Conservation (phyloP, 1,140 invertebrate genomes). For the Lepidurus arcticus region DNA sequence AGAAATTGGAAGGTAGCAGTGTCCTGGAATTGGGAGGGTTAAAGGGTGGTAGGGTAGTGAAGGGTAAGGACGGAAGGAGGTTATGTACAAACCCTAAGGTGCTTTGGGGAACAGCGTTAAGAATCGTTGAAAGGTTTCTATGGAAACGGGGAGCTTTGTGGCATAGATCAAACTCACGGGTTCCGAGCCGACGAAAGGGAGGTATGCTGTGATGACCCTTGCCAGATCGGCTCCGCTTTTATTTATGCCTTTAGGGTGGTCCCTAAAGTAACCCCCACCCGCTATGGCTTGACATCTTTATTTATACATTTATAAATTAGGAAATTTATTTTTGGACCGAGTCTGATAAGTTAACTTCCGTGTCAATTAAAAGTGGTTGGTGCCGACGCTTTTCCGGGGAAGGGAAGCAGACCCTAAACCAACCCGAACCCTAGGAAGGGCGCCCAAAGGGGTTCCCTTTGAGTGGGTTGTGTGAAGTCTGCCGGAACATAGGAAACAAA, state of each 20-base stretch:
- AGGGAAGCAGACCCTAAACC: no score
- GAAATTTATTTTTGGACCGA: no score
- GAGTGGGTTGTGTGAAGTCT: no score
- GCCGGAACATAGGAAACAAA: no score
- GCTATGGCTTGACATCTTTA: neutral
- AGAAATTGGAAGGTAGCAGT: neutral
- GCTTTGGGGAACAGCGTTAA: neutral
- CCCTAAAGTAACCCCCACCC: neutral
- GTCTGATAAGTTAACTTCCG: no score
- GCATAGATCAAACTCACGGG: neutral
- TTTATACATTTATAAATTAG: no score
- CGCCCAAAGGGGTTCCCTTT: no score
- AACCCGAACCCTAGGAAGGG: no score
- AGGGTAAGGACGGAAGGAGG: neutral
- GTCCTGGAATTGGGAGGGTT: neutral
- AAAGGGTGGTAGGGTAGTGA: neutral
- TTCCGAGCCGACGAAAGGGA: neutral
- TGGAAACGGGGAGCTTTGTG: slow-evolving; percentile 7
- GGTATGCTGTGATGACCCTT: neutral
- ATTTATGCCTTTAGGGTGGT: neutral
- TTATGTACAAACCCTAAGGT: neutral
- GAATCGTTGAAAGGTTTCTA: neutral
- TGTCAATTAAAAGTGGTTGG: no score
- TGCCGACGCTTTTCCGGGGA: no score
- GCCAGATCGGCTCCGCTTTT: neutral